These are phyloP conservation scores for Dermatemys mawii DNA, from an alignment of 2,113 vertebrate species.

Conservation along the genomic window DNA sequence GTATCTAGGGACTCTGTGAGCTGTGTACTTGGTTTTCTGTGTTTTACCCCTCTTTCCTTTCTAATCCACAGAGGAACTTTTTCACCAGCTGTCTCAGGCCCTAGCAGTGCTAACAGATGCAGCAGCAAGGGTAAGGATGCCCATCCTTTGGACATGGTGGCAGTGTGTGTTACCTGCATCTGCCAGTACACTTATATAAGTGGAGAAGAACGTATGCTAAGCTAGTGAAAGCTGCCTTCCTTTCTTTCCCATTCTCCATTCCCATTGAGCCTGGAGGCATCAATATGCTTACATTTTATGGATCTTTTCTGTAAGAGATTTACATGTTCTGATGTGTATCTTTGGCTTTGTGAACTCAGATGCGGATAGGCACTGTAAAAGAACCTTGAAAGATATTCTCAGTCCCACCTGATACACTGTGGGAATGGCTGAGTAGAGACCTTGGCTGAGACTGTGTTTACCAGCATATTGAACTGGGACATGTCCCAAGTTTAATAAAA, in stretches of 20 bases:
- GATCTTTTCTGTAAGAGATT: background rate
- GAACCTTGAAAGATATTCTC: background rate
- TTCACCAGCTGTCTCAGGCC: slow-evolving; percentile 97
- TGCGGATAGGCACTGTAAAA: background rate
- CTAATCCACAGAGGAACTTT: slow-evolving; percentile 84
- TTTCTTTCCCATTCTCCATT: background rate
- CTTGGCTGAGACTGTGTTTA: background rate
- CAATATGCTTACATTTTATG: accelerated
- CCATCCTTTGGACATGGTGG: accelerated
- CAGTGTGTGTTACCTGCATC: background rate
- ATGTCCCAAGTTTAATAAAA: accelerated
- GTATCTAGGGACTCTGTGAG: background rate
- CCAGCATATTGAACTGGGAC: accelerated
- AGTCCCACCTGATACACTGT: background rate
- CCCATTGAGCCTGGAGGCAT: accelerated
- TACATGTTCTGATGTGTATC: background rate
- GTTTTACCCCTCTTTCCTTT: slow-evolving; percentile 39
- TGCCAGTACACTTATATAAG: background rate
- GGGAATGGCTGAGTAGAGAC: background rate
- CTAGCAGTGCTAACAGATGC: slow-evolving; percentile 93
- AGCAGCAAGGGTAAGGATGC: slow-evolving; percentile 88
- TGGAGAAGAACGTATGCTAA: background rate
- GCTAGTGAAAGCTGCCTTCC: accelerated
- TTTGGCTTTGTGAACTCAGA: background rate
- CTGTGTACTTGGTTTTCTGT: background rate